Evolutionary conservation across 2,113 vertebrate species (phyloP).

Genomic region (Fregata magnificens): DNA sequence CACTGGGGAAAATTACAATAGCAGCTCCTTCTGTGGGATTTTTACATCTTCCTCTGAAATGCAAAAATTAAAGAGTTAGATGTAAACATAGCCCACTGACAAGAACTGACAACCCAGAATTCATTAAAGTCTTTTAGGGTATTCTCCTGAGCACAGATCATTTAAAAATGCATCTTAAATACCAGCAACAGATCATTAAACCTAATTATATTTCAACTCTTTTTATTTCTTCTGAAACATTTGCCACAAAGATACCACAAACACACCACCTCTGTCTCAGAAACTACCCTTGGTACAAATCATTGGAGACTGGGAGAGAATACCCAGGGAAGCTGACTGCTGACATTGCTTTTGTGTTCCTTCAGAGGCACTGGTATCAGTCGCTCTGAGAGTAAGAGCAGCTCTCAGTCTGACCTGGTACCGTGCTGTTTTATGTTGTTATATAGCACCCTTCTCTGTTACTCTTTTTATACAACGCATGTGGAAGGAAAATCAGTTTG

Average conservation of each 20-base stretch:
- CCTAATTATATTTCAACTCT: not conserved
- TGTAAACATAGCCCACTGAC: not conserved
- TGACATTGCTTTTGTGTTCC: not conserved
- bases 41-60: not conserved
- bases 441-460: not conserved
- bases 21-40: not conserved
- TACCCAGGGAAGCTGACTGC: not conserved
- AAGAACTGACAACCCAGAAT: constrained; percentile 8
- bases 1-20: not conserved
- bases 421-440: not conserved
- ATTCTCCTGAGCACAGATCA: not conserved
- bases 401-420: not conserved
- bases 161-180: not conserved
- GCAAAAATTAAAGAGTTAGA: not conserved
- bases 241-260: not conserved
- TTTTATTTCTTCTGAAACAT: not conserved
- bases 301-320: not conserved
- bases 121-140: not conserved
- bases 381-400: not conserved
- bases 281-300: not conserved
- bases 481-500: not conserved
- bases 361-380: not conserved
- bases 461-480: not conserved
- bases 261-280: not conserved
- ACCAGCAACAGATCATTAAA: not conserved